Percentiles rank a stretch among this genome's conserved stretches.
These are phyloP conservation scores for Drosophila subobscura DNA, from an alignment of 1,140 invertebrate species.

Conservation along the genomic window DNA sequence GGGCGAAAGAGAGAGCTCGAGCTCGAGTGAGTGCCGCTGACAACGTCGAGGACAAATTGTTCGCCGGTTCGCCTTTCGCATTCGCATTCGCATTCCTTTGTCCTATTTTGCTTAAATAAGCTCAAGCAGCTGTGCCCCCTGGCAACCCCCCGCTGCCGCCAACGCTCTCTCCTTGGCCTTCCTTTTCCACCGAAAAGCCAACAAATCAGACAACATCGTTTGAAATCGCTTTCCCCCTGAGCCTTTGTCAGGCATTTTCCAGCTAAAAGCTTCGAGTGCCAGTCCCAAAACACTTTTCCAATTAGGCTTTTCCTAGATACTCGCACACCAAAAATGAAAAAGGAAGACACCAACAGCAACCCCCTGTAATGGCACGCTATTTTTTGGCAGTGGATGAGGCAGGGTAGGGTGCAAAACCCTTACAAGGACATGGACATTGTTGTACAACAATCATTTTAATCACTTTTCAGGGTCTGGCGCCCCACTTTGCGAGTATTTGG, in stretches of 20 bases:
- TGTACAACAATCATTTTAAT: constrained; percentile 76
- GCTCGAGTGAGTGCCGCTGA: constrained; percentile 41
- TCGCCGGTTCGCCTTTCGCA: constrained; percentile 41
- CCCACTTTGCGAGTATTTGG: constrained; percentile 34
- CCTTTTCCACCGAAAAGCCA: constrained; percentile 47
- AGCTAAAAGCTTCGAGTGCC: constrained; percentile 78
- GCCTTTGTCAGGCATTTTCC: constrained; percentile 70
- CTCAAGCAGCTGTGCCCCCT: constrained; percentile 47
- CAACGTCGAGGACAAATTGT: constrained; percentile 74
- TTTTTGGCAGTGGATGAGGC: constrained; percentile 3
- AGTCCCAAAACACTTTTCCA: constrained; percentile 78
- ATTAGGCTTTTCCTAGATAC: constrained; percentile 64
- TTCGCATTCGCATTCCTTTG: constrained; percentile 41
- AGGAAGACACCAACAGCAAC: constrained; percentile 25
- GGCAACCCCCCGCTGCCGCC: constrained; percentile 1
- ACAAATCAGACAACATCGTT: constrained; percentile 70
- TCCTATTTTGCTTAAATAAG: constrained; percentile 59
- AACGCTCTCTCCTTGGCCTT: background rate
- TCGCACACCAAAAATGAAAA: constrained; percentile 32
- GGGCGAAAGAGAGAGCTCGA: too few species aligned
- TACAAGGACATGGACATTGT: constrained; percentile 71
- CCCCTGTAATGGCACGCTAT: constrained; percentile 34
- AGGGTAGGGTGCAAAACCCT: constrained; percentile 48
- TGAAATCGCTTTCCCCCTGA: constrained; percentile 28
- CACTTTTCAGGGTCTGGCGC: constrained; percentile 79